phyloP scores from a whole-genome alignment of 2,888 invertebrate species.

The Oligia strigilis region DNA sequence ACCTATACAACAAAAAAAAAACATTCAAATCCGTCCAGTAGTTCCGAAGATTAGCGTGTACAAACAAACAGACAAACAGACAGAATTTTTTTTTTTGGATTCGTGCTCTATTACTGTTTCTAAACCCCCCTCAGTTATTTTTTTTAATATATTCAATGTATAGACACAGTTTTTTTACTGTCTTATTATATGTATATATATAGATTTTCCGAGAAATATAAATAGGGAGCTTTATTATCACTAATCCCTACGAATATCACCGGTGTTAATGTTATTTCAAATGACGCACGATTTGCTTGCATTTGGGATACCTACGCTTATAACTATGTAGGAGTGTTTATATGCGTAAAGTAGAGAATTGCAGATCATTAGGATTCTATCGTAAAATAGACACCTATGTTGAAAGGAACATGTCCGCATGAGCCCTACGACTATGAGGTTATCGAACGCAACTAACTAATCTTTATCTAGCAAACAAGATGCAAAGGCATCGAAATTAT shows the following conservation, averaged over 20 bases:
- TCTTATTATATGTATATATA: no score
- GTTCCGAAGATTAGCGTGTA: no score
- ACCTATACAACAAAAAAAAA: no score
- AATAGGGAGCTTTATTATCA: conserved; percentile 38
- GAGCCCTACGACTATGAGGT: conserved; percentile 49
- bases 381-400: background rate
- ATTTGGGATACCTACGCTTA: background rate
- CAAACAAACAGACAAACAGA: no score
- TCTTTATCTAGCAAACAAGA: conserved; percentile 70
- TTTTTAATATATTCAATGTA: no score
- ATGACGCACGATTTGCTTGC: conserved; percentile 4
- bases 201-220: conserved; percentile 40
- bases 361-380: background rate
- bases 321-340: conserved; percentile 2
- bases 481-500: conserved; percentile 72
- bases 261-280: conserved; percentile 44
- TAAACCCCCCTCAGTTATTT: no score
- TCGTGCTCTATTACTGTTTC: no score
- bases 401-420: background rate
- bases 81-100: no score
- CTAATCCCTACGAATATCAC: conserved; percentile 4
- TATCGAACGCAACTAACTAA: conserved; percentile 66
- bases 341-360: background rate
- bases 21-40: no score
- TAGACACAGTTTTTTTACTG: no score